Evolutionary conservation across 1,140 invertebrate genomes (phyloP).

Genomic region (Halictus rubicundus): DNA sequence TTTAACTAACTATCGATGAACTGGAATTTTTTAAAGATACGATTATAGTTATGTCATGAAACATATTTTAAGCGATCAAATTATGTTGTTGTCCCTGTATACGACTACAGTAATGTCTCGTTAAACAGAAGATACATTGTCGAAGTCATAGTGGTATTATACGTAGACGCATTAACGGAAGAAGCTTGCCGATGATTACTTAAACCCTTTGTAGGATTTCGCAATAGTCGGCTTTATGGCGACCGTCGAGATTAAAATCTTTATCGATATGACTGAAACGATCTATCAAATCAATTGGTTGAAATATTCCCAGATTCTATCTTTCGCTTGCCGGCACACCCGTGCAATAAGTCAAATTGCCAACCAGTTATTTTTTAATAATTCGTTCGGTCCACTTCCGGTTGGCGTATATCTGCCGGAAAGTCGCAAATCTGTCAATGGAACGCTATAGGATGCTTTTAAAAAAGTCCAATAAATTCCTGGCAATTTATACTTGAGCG

Average conservation of each 20-base stretch:
- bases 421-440: neutral
- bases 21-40: too few relatives aligned
- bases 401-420: neutral
- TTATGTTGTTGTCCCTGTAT: too few relatives aligned
- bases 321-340: neutral
- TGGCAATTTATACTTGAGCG: too few relatives aligned
- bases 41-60: too few relatives aligned
- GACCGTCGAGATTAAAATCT: constrained; percentile 7
- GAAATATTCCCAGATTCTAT: neutral
- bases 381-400: neutral
- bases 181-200: constrained; percentile 17
- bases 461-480: too few relatives aligned
- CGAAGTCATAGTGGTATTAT: too few relatives aligned
- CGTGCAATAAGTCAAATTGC: neutral
- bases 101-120: too few relatives aligned
- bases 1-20: too few relatives aligned
- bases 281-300: constrained; percentile 28
- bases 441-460: too few relatives aligned
- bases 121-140: too few relatives aligned
- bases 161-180: neutral
- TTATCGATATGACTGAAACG: neutral
- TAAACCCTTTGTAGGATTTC: neutral
- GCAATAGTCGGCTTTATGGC: neutral
- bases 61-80: too few relatives aligned
- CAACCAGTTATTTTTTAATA: neutral